These are phyloP conservation scores for Engystomops pustulosus DNA, from an alignment of 2,113 vertebrate genomes.

Conservation along the genomic window DNA sequence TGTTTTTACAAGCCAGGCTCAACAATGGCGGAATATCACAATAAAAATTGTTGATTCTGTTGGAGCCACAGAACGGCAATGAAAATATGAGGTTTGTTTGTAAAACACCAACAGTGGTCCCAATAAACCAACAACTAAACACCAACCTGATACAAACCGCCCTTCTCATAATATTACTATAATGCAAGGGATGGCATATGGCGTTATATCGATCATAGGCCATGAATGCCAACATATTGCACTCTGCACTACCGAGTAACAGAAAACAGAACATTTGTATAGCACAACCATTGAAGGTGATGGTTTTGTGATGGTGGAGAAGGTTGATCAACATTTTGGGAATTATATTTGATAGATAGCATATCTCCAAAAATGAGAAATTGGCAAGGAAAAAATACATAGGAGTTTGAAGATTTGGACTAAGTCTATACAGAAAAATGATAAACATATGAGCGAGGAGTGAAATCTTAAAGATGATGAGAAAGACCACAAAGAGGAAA, in stretches of 20 bases:
- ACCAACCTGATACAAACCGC: neutral
- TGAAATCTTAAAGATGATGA: neutral
- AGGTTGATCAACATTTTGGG: slow-evolving; percentile 12
- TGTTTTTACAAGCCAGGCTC: slow-evolving; percentile 11
- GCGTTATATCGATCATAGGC: slow-evolving; percentile 45
- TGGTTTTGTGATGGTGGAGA: neutral
- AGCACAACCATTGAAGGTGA: slow-evolving; percentile 27
- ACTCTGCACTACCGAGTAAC: slow-evolving; percentile 10
- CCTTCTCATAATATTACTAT: slow-evolving; percentile 20
- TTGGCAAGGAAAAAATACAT: slow-evolving; percentile 4
- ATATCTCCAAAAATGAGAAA: neutral
- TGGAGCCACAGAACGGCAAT: slow-evolving; percentile 7
- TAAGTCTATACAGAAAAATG: neutral
- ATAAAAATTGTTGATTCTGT: slow-evolving; percentile 25
- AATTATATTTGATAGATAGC: neutral
- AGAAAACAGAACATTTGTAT: slow-evolving; percentile 19
- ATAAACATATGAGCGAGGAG: neutral
- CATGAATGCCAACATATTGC: slow-evolving; percentile 32
- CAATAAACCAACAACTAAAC: neutral
- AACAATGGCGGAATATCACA: slow-evolving; percentile 33
- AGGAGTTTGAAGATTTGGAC: neutral
- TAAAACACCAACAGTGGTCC: too few species aligned
- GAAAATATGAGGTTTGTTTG: too few species aligned
- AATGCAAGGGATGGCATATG: slow-evolving; percentile 36
- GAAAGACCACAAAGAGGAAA: neutral